These are phyloP conservation scores for Platycercus adscitus DNA, from an alignment of 2,113 vertebrate species.

Conservation along the genomic window DNA sequence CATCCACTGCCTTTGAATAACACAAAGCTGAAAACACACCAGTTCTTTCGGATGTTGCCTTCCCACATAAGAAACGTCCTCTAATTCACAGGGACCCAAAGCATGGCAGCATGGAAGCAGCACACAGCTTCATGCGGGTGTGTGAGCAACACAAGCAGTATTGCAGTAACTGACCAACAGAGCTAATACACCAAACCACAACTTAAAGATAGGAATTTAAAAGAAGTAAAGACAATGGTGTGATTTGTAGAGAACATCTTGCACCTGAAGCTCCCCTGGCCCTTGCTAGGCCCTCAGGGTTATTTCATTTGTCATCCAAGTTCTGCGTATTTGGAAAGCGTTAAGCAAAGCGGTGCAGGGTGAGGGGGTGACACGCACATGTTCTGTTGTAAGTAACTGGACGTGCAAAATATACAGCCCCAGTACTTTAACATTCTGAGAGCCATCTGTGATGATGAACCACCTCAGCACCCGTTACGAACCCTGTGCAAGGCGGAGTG, in stretches of 20 bases:
- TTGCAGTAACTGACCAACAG: neutral
- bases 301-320: neutral
- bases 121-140: accelerated
- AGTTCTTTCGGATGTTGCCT: neutral
- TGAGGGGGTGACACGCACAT: accelerated
- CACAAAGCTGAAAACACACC: neutral
- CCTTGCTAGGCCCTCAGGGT: neutral
- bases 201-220: neutral
- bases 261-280: neutral
- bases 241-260: neutral
- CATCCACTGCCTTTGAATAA: neutral
- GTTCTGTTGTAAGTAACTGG: neutral
- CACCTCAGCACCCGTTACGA: neutral
- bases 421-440: neutral
- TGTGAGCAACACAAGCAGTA: accelerated
- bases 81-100: neutral
- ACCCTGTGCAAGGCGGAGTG: neutral
- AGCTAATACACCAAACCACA: neutral
- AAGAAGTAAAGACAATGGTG: neutral
- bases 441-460: neutral
- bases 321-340: neutral
- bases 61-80: neutral
- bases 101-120: accelerated
- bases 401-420: neutral
- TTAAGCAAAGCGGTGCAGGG: neutral